Percentiles rank a stretch among this genome's conserved stretches.
Evolutionary conservation across 2,888 invertebrate species (phyloP).

Genomic region (Melieria crassipennis): DNA sequence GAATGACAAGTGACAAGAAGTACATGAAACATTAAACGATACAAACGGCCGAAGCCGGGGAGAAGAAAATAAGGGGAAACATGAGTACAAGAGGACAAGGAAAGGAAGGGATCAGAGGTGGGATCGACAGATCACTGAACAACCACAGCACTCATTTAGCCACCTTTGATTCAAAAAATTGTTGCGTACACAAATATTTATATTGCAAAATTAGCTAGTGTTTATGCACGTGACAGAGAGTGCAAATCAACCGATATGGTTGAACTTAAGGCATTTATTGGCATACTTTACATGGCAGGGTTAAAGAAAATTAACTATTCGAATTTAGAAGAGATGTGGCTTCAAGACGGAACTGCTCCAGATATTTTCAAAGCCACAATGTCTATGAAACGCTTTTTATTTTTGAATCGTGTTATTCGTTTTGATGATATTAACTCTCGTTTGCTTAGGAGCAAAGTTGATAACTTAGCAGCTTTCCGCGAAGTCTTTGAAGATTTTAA

Average conservation of each 20-base stretch:
- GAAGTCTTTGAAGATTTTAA: constrained; percentile 9
- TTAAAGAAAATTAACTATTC: constrained; percentile 8
- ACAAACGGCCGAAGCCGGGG: too few species aligned
- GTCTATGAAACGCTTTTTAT: background rate
- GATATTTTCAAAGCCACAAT: background rate
- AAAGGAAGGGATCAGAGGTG: too few species aligned
- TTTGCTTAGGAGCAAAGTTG: background rate
- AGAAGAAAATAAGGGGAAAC: too few species aligned
- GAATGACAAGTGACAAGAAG: too few species aligned
- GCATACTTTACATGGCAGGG: constrained; percentile 14
- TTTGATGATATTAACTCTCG: constrained; percentile 8
- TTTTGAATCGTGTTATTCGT: constrained; percentile 7
- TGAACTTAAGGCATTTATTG: constrained; percentile 15
- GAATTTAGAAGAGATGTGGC: constrained; percentile 10
- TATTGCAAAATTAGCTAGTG: constrained; percentile 4
- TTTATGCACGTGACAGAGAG: constrained; percentile 12
- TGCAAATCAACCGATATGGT: constrained; percentile 13
- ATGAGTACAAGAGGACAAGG: too few species aligned
- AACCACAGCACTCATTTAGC: too few species aligned
- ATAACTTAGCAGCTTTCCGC: constrained; percentile 22
- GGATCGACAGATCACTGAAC: too few species aligned
- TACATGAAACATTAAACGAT: too few species aligned
- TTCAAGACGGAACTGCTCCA: constrained; percentile 9
- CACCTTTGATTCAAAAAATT: constrained; percentile 10
- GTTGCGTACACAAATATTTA: constrained; percentile 13